Conservation (phyloP, 2,888 invertebrate species). For the Parapristionchus giblindavisi region DNA sequence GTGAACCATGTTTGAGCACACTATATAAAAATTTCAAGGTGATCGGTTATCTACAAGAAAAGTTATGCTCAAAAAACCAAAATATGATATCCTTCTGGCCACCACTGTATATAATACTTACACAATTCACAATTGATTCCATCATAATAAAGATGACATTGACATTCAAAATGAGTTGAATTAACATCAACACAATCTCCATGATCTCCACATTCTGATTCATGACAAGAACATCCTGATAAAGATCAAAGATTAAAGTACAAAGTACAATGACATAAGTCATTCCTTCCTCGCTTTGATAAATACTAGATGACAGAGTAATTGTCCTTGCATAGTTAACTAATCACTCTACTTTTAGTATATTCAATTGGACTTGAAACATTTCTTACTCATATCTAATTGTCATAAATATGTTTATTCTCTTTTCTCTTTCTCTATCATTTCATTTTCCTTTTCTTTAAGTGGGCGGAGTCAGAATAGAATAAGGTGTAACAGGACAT, state of each 20-base stretch:
- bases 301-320: too few species aligned
- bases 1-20: too few species aligned
- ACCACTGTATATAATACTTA: too few species aligned
- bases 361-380: too few species aligned
- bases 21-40: neutral
- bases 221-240: conserved; percentile 45
- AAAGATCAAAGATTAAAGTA: too few species aligned
- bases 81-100: too few species aligned
- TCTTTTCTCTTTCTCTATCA: neutral
- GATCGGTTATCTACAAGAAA: too few species aligned
- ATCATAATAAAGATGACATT: conserved; percentile 65
- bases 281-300: too few species aligned
- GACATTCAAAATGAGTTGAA: conserved; percentile 62
- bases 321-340: too few species aligned
- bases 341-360: too few species aligned
- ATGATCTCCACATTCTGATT: conserved; percentile 54
- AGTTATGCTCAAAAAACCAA: too few species aligned
- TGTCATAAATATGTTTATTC: neutral
- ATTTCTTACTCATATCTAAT: neutral
- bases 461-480: conserved; percentile 23
- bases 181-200: conserved; percentile 56
- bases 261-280: too few species aligned
- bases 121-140: conserved; percentile 63
- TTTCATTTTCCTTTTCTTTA: neutral
- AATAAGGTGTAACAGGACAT: neutral